Percentiles rank a stretch among this genome's conserved stretches.
Evolutionary conservation across 2,888 invertebrate genomes (phyloP).

Genomic region (Prosapia bicincta): DNA sequence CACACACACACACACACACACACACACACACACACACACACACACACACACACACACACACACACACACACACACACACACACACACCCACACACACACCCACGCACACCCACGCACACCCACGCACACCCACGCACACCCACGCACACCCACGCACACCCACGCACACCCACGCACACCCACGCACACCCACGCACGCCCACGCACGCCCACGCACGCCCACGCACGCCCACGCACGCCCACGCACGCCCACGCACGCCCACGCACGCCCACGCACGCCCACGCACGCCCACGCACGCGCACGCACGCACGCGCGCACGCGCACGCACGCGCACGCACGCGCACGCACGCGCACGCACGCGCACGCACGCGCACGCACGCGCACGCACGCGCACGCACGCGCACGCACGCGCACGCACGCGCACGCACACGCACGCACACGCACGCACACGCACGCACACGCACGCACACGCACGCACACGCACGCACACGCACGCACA

Average conservation of each 20-base stretch:
- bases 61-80: not conserved
- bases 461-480: not conserved
- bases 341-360: not conserved
- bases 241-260: not conserved
- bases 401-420: too few species aligned
- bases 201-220: not conserved
- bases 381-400: not conserved
- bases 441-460: not conserved
- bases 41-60: not conserved
- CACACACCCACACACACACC: not conserved
- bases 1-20: constrained; percentile 1
- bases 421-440: not conserved
- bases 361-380: not conserved
- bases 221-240: not conserved
- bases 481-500: not conserved
- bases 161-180: not conserved
- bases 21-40: not conserved
- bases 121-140: too few species aligned
- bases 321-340: not conserved
- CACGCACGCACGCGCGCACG: not conserved
- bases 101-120: not conserved
- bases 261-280: not conserved
- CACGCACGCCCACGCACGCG: not conserved
- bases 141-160: too few species aligned
- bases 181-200: not conserved